Conservation (phyloP, 2,797 vertebrate genomes). For the Melanotaenia nigrans region DNA sequence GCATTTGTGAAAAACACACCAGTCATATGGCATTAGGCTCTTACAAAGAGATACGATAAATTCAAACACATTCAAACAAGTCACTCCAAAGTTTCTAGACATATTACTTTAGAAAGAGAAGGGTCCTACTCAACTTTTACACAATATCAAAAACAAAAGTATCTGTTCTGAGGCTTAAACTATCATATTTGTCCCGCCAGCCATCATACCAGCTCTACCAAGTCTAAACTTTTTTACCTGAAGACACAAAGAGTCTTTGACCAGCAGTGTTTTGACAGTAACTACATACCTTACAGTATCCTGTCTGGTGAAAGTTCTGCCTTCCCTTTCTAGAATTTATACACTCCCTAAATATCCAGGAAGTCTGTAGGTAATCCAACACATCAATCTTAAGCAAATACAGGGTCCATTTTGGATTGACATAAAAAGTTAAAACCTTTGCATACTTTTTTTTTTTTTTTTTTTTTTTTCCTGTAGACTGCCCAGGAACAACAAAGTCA, state of each 20-base stretch:
- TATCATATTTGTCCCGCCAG: conserved; percentile 48
- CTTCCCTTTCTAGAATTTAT: conserved; percentile 44
- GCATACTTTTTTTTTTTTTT: conserved; percentile 27
- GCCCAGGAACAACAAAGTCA: conserved; percentile 55
- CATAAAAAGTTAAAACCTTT: conserved; percentile 44
- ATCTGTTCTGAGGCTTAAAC: conserved; percentile 43
- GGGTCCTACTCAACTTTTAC: conserved; percentile 22
- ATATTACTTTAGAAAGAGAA: not conserved
- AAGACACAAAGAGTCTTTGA: conserved; percentile 77
- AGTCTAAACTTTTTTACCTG: conserved; percentile 52
- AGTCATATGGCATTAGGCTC: accelerated
- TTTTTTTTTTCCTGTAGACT: conserved; percentile 47
- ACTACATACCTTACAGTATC: conserved; percentile 66
- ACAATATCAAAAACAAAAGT: conserved; percentile 37
- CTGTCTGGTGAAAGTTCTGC: conserved; percentile 46
- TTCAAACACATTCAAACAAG: not conserved
- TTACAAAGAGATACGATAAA: not conserved
- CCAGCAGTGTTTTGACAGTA: conserved; percentile 73
- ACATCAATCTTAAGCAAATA: conserved; percentile 63
- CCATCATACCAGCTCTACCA: conserved; percentile 52
- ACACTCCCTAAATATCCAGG: conserved; percentile 40
- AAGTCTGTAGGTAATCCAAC: conserved; percentile 60
- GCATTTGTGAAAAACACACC: conserved; percentile 21
- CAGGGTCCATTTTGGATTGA: conserved; percentile 53
- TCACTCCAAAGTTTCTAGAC: not conserved